Evolutionary conservation across 2,113 vertebrate genomes (phyloP).

Genomic region (Fregata magnificens): DNA sequence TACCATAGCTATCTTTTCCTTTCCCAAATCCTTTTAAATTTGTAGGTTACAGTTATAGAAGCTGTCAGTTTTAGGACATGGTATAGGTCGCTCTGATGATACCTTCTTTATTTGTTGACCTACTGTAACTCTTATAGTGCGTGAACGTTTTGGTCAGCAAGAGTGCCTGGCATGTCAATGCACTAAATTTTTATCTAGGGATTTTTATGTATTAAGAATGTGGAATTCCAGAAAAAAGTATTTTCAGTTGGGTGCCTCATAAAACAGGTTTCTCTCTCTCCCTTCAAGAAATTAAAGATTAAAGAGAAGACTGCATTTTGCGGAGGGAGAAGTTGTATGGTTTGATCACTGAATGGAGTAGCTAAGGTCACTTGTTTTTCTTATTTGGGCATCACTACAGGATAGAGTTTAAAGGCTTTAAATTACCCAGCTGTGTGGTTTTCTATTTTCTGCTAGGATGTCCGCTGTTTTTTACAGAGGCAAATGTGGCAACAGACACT

Average conservation of each 20-base stretch:
- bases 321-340: not conserved
- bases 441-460: not conserved
- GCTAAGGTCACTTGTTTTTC: not conserved
- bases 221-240: not conserved
- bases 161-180: not conserved
- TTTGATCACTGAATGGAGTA: not conserved
- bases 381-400: not conserved
- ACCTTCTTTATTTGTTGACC: not conserved
- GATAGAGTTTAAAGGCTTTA: not conserved
- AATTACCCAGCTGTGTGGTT: not conserved
- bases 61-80: not conserved
- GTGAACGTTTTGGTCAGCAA: not conserved
- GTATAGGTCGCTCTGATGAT: not conserved
- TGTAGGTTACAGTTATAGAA: not conserved
- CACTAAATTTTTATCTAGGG: not conserved
- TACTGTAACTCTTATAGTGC: not conserved
- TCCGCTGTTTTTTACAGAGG: not conserved
- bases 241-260: not conserved
- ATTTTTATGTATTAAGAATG: not conserved
- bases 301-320: not conserved
- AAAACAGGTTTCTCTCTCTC: not conserved
- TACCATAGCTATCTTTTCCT: not conserved
- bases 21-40: not conserved
- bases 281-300: not conserved
- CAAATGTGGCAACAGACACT: not conserved